Conservation (phyloP, 2,888 invertebrate genomes). For the Lasiommata megera region DNA sequence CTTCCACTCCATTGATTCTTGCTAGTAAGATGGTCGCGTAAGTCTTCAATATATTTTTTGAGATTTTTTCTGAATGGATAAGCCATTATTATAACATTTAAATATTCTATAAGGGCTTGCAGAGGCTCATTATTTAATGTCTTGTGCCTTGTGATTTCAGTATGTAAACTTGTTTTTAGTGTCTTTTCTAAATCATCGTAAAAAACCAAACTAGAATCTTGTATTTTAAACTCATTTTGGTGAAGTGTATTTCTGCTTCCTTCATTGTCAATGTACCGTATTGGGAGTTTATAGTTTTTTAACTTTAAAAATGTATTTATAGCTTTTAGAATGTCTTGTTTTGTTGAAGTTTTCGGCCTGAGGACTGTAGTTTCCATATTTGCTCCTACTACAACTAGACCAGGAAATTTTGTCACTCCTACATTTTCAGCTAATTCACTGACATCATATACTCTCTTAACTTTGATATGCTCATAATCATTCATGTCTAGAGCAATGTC, state of each 20-base stretch:
- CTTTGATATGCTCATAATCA: conserved; percentile 75
- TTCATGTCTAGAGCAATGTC: conserved; percentile 86
- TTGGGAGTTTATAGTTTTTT: conserved; percentile 67
- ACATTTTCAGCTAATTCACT: conserved; percentile 73
- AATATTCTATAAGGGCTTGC: conserved; percentile 86
- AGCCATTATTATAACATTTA: conserved; percentile 86
- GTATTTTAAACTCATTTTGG: conserved; percentile 32
- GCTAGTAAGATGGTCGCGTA: conserved; percentile 76
- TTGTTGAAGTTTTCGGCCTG: conserved; percentile 60
- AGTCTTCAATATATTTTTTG: conserved; percentile 82
- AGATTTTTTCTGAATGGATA: conserved; percentile 90
- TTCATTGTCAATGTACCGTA: conserved; percentile 42
- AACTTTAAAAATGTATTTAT: conserved; percentile 77
- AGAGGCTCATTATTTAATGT: conserved; percentile 86
- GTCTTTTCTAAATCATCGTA: conserved; percentile 94
- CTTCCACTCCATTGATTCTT: conserved; percentile 80
- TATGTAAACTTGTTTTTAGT: conserved; percentile 89
- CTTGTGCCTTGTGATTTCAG: conserved; percentile 89
- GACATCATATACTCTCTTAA: conserved; percentile 82
- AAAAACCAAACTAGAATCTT: conserved; percentile 84
- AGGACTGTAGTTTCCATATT: conserved; percentile 58
- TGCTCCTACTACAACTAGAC: conserved; percentile 73
- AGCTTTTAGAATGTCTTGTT: conserved; percentile 67
- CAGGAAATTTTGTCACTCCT: conserved; percentile 76
- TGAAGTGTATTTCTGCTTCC: conserved; percentile 43